Conservation (phyloP, 1,140 invertebrate species). For the Anoplophora glabripennis region DNA sequence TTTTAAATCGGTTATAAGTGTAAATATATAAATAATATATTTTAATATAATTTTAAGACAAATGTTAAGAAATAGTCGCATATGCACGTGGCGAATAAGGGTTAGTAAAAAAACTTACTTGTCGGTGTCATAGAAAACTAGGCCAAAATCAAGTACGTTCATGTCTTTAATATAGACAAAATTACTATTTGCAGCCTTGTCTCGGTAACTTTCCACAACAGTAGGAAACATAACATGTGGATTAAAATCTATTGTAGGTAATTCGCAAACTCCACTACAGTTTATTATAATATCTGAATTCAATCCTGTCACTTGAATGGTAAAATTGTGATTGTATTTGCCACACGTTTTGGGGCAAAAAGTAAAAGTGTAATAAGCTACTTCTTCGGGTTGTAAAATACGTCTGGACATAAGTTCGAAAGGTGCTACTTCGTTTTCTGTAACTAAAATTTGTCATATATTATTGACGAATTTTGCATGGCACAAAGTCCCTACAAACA, state of each 20-base stretch:
- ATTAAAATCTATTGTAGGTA: slow-evolving; percentile 34
- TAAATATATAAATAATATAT: background rate
- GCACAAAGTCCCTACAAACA: too few species aligned
- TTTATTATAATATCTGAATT: slow-evolving; percentile 23
- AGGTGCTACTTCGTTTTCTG: background rate
- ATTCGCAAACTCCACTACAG: slow-evolving; percentile 36
- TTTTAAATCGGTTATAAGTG: background rate
- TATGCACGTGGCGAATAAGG: too few species aligned
- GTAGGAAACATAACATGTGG: slow-evolving; percentile 36
- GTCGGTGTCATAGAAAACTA: slow-evolving; percentile 11
- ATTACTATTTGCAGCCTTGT: slow-evolving; percentile 26
- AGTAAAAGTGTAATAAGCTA: slow-evolving; percentile 25
- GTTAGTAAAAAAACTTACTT: slow-evolving; percentile 22
- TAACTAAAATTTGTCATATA: background rate
- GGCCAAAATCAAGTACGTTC: slow-evolving; percentile 39
- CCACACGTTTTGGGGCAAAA: slow-evolving; percentile 37
- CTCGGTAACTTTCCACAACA: slow-evolving; percentile 13
- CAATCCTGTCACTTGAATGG: slow-evolving; percentile 24
- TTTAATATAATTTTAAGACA: background rate
- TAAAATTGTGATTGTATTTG: slow-evolving; percentile 31
- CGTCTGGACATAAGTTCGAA: slow-evolving; percentile 21
- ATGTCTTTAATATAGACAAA: slow-evolving; percentile 30
- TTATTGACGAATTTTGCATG: too few species aligned
- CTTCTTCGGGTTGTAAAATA: slow-evolving; percentile 31
- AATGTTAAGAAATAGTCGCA: slow-evolving; percentile 3